Evolutionary conservation across 2,888 invertebrate species (phyloP).

Genomic region (Spisula subtruncata): DNA sequence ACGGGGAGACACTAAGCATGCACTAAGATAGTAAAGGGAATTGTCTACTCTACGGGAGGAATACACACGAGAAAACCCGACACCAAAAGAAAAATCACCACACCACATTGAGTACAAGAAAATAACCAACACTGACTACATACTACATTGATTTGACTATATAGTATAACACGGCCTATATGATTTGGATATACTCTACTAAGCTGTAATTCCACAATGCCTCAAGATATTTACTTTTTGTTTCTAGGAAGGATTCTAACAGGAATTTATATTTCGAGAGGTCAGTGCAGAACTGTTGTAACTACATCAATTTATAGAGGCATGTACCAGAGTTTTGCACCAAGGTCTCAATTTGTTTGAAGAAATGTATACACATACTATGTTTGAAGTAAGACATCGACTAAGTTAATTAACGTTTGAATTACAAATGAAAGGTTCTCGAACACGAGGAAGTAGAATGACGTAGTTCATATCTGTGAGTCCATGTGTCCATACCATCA

Average conservation of each 20-base stretch:
- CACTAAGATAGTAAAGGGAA: not conserved
- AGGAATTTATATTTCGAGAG: too few relatives aligned
- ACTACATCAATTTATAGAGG: too few relatives aligned
- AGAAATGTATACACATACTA: not conserved
- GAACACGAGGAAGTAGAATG: conserved; percentile 65
- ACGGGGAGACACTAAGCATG: not conserved
- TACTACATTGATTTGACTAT: conserved; percentile 14
- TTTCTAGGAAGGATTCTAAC: not conserved
- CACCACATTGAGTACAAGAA: conserved; percentile 17
- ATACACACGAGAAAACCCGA: conserved; percentile 19
- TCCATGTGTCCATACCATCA: conserved; percentile 72
- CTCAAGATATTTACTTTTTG: conserved; percentile 38
- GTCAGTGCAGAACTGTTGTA: too few relatives aligned
- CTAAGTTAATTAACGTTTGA: not conserved
- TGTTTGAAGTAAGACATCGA: not conserved
- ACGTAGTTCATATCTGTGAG: conserved; percentile 71
- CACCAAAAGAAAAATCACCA: not conserved
- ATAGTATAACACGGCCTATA: not conserved
- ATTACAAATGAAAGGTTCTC: conserved; percentile 59
- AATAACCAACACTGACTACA: not conserved
- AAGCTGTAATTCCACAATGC: conserved; percentile 37
- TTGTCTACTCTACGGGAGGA: not conserved
- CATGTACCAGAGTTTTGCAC: too few relatives aligned
- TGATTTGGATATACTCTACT: not conserved
- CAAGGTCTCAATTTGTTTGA: too few relatives aligned